These are phyloP conservation scores for Heptranchias perlo DNA, from an alignment of 2,113 vertebrate genomes.

Conservation along the genomic window DNA sequence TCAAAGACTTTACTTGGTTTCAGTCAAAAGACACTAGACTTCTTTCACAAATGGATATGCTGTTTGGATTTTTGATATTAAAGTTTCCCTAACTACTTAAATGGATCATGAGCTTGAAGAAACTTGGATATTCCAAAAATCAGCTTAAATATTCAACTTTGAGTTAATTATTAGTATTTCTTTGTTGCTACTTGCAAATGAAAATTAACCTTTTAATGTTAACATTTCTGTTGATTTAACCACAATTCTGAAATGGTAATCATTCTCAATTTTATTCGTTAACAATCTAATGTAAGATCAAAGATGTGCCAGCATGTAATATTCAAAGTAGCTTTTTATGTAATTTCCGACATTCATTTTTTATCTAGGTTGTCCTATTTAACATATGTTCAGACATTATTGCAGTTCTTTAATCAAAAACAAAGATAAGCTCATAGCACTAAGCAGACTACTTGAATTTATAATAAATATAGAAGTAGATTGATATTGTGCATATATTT, in stretches of 20 bases:
- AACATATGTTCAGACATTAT: background rate
- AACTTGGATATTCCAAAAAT: too few relatives aligned
- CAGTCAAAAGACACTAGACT: background rate
- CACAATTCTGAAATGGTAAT: background rate
- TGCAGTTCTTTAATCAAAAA: background rate
- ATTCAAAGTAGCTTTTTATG: background rate
- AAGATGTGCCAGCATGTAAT: background rate
- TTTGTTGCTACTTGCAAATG: too few relatives aligned
- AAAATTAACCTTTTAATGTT: too few relatives aligned
- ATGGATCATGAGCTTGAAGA: too few relatives aligned
- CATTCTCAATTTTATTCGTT: background rate
- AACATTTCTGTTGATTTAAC: background rate
- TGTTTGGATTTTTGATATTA: too few relatives aligned
- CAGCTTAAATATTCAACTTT: too few relatives aligned
- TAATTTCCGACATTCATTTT: background rate
- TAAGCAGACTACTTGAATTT: too few relatives aligned
- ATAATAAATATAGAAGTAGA: too few relatives aligned
- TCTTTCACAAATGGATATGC: background rate
- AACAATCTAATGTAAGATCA: background rate
- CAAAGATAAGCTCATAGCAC: background rate
- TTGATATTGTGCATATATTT: too few relatives aligned
- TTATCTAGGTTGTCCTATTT: background rate
- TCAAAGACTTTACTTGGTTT: background rate
- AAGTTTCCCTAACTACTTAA: too few relatives aligned
- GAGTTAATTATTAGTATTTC: too few relatives aligned